phyloP scores from a whole-genome alignment of 2,888 invertebrate genomes.

The Lacanobia wlatinum region DNA sequence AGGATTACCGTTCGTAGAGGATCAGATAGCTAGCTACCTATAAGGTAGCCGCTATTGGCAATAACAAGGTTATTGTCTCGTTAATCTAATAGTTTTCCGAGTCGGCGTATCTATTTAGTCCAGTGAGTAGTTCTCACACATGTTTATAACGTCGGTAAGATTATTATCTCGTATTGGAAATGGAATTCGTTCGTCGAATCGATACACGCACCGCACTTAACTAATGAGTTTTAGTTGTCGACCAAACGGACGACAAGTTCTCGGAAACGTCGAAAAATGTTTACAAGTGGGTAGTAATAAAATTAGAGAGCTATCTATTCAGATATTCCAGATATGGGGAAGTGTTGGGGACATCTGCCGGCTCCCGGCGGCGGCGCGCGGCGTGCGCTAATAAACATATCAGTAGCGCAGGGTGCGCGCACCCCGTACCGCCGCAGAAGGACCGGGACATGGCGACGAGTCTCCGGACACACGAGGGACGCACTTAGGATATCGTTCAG shows the following conservation, averaged over 20 bases:
- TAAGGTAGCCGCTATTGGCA: background rate
- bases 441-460: background rate
- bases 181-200: conserved; percentile 65
- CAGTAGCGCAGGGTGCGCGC: conserved; percentile 49
- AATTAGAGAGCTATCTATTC: conserved; percentile 84
- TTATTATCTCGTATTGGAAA: conserved; percentile 62
- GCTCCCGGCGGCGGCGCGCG: conserved; percentile 62
- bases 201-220: conserved; percentile 52
- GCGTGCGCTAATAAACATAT: conserved; percentile 73
- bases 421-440: conserved; percentile 26
- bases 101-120: background rate
- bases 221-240: conserved; percentile 59
- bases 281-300: conserved; percentile 70
- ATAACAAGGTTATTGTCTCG: background rate
- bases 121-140: conserved; percentile 38
- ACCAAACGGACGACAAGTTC: conserved; percentile 56
- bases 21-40: background rate
- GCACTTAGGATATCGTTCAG: too few relatives aligned
- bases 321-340: conserved; percentile 81
- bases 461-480: background rate
- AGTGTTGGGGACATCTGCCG: conserved; percentile 76
- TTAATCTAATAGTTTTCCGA: background rate
- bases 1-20: background rate
- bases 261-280: conserved; percentile 69
- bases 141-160: conserved; percentile 55